A percentile compares a stretch with the other conserved stretches of the same genome.
Conservation (phyloP, 2,888 invertebrate genomes). For the Tanaodytes sp. region DNA sequence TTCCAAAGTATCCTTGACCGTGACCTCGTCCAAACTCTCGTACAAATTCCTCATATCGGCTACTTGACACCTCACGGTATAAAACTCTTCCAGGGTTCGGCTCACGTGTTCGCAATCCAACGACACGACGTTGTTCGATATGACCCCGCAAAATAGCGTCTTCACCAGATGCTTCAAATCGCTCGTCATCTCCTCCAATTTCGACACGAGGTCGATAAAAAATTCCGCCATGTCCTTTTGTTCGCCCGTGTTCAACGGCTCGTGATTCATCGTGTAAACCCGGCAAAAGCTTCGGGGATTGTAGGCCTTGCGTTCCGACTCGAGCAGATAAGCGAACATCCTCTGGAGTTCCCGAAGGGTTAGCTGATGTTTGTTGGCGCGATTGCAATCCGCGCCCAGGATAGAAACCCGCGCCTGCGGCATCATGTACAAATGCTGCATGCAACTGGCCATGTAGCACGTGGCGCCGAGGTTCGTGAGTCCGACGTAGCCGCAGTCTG, state of each 20-base stretch:
- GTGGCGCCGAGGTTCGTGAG: conserved; percentile 96
- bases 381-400: conserved; percentile 82
- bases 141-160: conserved; percentile 91
- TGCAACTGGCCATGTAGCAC: conserved; percentile 97
- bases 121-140: conserved; percentile 96
- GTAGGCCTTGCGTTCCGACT: conserved; percentile 95
- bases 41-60: conserved; percentile 96
- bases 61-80: conserved; percentile 96
- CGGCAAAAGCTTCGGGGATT: conserved; percentile 96
- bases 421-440: conserved; percentile 98
- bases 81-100: conserved; percentile 94
- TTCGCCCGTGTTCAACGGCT: conserved; percentile 94
- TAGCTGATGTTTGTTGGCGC: conserved; percentile 84
- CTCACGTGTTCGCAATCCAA: conserved; percentile 96
- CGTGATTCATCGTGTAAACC: conserved; percentile 97
- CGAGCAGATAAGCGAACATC: conserved; percentile 95
- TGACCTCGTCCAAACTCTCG: conserved; percentile 96
- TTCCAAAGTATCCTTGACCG: conserved; percentile 95
- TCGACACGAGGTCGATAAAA: conserved; percentile 96
- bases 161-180: conserved; percentile 91
- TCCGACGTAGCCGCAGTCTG: conserved; percentile 95
- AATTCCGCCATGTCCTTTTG: conserved; percentile 99
- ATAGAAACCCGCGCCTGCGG: conserved; percentile 91
- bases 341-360: conserved; percentile 90
- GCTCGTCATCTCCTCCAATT: conserved; percentile 95